Conservation (phyloP, 2,888 invertebrate species). For the Lasioglossum pauxillum region DNA sequence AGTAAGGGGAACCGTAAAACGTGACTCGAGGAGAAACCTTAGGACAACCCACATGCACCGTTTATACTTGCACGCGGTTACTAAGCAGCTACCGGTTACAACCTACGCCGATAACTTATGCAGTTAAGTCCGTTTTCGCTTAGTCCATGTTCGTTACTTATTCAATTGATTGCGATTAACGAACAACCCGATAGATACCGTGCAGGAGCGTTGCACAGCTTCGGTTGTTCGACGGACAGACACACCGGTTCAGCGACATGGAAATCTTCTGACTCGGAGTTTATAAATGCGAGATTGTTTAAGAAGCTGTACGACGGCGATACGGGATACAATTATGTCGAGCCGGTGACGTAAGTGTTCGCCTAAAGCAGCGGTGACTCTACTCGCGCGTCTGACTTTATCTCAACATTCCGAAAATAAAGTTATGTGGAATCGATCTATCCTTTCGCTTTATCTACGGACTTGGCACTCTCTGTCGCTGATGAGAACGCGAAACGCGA, state of each 20-base stretch:
- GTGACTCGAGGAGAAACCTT: conserved; percentile 43
- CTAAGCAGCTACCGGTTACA: conserved; percentile 41
- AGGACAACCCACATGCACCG: conserved; percentile 55
- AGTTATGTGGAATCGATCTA: conserved; percentile 24
- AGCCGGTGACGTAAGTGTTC: conserved; percentile 46
- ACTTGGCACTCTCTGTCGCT: neutral
- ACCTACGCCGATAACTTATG: conserved; percentile 29
- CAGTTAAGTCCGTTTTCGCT: conserved; percentile 17
- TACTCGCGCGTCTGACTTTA: conserved; percentile 27
- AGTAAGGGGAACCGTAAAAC: conserved; percentile 41
- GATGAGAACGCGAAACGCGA: neutral
- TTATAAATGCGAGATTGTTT: neutral
- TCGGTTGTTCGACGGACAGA: no score
- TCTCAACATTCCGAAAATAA: conserved; percentile 56
- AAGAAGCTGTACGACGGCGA: neutral
- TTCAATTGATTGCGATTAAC: conserved; percentile 37
- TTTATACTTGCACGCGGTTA: conserved; percentile 34
- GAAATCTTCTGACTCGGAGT: neutral
- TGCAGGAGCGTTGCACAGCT: neutral
- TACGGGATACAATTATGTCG: conserved; percentile 1
- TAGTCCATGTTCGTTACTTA: neutral
- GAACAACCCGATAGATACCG: neutral
- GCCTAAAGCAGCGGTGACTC: conserved; percentile 56
- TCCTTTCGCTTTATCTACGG: conserved; percentile 13
- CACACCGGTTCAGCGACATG: neutral